Evolutionary conservation across 30 jellyfish, hydroid and myxozoan genomes (phyloP).

Genomic region (Rhopilema esculentum): DNA sequence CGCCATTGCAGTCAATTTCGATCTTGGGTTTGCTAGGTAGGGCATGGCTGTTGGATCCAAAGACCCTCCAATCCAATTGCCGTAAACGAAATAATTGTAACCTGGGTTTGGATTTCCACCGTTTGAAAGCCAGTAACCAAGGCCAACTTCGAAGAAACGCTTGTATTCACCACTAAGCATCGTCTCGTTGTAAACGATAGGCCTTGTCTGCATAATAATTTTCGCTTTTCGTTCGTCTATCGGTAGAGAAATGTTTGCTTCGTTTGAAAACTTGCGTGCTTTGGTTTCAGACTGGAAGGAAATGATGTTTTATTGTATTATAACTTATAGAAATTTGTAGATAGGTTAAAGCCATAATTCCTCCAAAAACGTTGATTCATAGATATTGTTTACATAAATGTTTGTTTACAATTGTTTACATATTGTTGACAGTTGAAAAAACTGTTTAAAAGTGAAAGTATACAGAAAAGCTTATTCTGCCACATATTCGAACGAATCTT

Average conservation of each 20-base stretch:
- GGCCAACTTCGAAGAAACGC: slow-evolving; percentile 89
- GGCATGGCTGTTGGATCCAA: slow-evolving; percentile 79
- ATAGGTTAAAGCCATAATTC: no score
- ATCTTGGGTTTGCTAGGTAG: slow-evolving; percentile 9
- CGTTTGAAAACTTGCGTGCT: slow-evolving; percentile 31
- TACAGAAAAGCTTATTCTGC: no score
- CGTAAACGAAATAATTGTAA: slow-evolving; percentile 73
- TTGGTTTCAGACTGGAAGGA: slow-evolving; percentile 33
- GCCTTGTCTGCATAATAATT: slow-evolving; percentile 79
- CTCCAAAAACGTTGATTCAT: no score
- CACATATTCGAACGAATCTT: no score
- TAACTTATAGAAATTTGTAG: neutral
- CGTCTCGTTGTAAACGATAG: slow-evolving; percentile 79
- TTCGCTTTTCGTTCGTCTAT: slow-evolving; percentile 51
- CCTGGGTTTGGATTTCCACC: slow-evolving; percentile 90
- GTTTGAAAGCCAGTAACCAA: slow-evolving; percentile 93
- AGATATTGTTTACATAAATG: no score
- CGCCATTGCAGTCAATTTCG: slow-evolving; percentile 69
- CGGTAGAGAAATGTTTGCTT: slow-evolving; percentile 70
- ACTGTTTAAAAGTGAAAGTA: no score
- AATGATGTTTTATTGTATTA: neutral
- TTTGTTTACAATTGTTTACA: no score
- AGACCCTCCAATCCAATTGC: slow-evolving; percentile 93
- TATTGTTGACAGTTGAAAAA: no score
- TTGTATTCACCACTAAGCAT: slow-evolving; percentile 58